Base-by-base conservation (phyloP, 1,140 invertebrate species). In the Marisa cornuarietis region DNA sequence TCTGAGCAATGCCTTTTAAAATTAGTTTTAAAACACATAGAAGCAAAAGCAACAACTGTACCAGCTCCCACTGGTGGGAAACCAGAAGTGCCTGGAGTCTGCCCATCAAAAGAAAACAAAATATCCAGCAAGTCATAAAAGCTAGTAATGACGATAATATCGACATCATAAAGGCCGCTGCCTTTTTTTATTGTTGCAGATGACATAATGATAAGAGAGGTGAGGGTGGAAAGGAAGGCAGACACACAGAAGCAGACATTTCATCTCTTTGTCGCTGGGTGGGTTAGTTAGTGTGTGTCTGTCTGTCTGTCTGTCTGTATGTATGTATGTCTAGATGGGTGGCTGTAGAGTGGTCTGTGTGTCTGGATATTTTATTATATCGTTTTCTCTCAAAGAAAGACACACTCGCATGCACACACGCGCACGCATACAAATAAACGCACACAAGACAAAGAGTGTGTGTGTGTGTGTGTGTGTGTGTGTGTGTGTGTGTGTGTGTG, bases 231-330 rank as follows among this genome's bases (percentile, higher is more conserved):
- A 14, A 71, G 31, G 31, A 42, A 42, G 31, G 31, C 31, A 42
- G 31, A 42, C 31, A 42, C 31, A 42, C 31, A 42, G 31, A 42
- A 42, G 31, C 31, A 42, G 31, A 42, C 31, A 42, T 42, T 42
- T 42, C 31, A 42, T 42, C 31, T 42, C 31, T 42, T 42, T 42
- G 31, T 42, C 31, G 31, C 31, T 22, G n/a, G n/a, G n/a, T 69
- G 68, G 22, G 68, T 69, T 5, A 24, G 68, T 69, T 14, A n/a
- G 68, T 69, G 68, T 69, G 68, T 69, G 5, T 7, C 22, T 69
- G 68, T 69, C 22, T 69, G 68, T 69, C 5, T 69, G 68, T 69
- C 22, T 69, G 68, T 69, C 22, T 69, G 68, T 69, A 3, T 69
- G 68, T 69, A 10, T 69, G 68, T 69, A 3, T 69, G 68, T 69